Evolutionary conservation across 2,113 vertebrate species (phyloP).

Genomic region (Anguilla japonica): DNA sequence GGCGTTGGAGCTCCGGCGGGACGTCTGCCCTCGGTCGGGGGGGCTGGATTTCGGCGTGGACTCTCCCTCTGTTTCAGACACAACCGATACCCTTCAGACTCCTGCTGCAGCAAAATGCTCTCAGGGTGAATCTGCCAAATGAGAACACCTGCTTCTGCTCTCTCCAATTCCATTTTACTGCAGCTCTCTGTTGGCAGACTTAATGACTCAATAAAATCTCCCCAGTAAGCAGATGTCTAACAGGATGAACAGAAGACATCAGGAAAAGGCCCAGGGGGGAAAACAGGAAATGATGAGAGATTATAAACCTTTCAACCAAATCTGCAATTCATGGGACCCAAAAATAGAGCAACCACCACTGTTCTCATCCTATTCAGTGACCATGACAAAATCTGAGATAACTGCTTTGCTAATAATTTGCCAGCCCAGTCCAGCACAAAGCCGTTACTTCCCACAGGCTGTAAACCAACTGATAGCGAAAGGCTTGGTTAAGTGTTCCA

Average conservation of each 20-base stretch:
- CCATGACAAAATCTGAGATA: background rate
- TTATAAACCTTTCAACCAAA: background rate
- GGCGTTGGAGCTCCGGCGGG: slow-evolving; percentile 54
- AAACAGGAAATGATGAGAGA: background rate
- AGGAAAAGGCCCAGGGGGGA: background rate
- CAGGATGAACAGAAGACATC: background rate
- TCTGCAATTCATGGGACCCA: background rate
- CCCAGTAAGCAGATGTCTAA: background rate
- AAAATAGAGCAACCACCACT: background rate
- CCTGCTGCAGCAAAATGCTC: background rate
- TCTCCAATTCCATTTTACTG: background rate
- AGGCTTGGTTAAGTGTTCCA: background rate
- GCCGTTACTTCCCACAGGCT: background rate
- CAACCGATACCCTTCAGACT: background rate
- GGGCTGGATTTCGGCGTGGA: slow-evolving; percentile 49
- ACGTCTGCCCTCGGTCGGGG: slow-evolving; percentile 53
- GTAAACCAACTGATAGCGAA: background rate
- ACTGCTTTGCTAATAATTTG: background rate
- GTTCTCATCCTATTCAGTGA: background rate
- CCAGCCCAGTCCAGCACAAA: background rate
- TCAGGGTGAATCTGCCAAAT: background rate
- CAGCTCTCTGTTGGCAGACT: background rate
- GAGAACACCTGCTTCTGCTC: background rate
- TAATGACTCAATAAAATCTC: background rate
- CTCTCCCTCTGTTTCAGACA: slow-evolving; percentile 54